Evolutionary conservation across 2,113 vertebrate species (phyloP), one percentile per base, ranked within the genome.

Genomic region (Sebastes fasciatus): DNA sequence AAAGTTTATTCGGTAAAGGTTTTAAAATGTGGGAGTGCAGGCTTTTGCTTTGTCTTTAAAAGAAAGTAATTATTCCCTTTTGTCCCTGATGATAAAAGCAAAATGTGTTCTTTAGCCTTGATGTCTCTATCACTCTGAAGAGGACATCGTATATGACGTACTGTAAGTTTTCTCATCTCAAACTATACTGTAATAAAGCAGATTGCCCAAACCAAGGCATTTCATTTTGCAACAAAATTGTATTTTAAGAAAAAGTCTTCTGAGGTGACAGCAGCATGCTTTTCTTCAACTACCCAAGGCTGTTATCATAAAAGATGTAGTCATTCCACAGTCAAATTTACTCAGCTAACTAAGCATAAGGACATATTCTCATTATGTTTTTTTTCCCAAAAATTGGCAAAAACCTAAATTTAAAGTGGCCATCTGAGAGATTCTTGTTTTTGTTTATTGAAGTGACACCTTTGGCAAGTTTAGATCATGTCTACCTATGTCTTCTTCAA

Each of bases 381-480:
- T 34, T 34, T 34, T 34, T 34, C 34, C 34, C 34, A 34, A 34
- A 34, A 34, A 34, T 34, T 34, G 34, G 34, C 34, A 34, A 34
- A 34, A 34, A 67, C 7, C 26, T 67, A 42, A 69, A 43, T 72
- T 46, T 55, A 55, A 68, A 42, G 79, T 66, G 43, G 34, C 34
- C 34, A 34, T 34, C 34, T 34, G 34, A 34, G 34, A 34, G 57
- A 64, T 43, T 42, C 16, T 2, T 43, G 40, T 63, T 42, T 62
- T 8, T 4, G 43, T 48, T 66, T 26, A 67, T 5, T 26, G 7
- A 9, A 26, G 4, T 26, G 11, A 23, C n/a, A 67, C 46, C 12
- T 17, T 34, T 51, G 13, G 5, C 13, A 67, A 4, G 34, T 61
- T 12, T 1, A 40, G 45, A 62, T 42, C 17, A 42, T 11, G 19